These are phyloP conservation scores for Ptychadena robeensis DNA, from an alignment of 2,797 vertebrate genomes.

Conservation along the genomic window DNA sequence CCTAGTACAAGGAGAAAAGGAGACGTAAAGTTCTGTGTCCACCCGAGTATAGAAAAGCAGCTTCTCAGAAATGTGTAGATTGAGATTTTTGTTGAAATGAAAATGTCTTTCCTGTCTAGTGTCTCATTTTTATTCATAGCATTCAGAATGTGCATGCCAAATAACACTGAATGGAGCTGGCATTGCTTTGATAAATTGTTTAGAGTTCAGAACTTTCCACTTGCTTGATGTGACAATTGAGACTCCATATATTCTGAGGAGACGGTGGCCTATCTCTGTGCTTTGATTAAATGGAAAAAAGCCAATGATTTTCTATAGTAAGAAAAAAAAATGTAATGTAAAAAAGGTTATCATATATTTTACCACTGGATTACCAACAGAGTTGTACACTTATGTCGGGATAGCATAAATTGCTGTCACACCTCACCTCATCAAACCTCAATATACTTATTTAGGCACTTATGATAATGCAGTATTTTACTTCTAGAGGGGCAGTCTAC, in stretches of 20 bases:
- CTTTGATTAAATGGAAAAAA: slow-evolving; percentile 9
- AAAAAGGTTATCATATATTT: slow-evolving; percentile 14
- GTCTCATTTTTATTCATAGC: slow-evolving; percentile 46
- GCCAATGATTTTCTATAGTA: neutral
- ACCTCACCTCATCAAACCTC: too few species aligned
- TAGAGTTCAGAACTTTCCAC: slow-evolving; percentile 10
- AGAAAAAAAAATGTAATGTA: neutral
- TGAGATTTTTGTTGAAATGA: slow-evolving; percentile 34
- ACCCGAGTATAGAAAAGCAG: slow-evolving; percentile 22
- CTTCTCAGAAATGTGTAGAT: slow-evolving; percentile 1
- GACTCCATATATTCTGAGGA: slow-evolving; percentile 22
- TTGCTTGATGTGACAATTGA: slow-evolving; percentile 30
- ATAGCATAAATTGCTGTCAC: too few species aligned
- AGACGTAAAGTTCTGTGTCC: neutral
- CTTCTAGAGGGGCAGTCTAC: too few species aligned
- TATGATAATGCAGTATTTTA: too few species aligned
- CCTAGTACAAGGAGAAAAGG: neutral
- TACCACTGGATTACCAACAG: neutral
- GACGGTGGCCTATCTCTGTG: slow-evolving; percentile 19
- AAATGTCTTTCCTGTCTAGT: slow-evolving; percentile 31
- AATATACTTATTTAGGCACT: too few species aligned
- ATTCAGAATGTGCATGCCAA: slow-evolving; percentile 18
- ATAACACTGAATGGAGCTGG: slow-evolving; percentile 19
- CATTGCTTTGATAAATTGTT: slow-evolving; percentile 32
- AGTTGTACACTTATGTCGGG: too few species aligned